Conservation (phyloP, 1,140 invertebrate genomes). For the Aphidius gifuensis region DNA sequence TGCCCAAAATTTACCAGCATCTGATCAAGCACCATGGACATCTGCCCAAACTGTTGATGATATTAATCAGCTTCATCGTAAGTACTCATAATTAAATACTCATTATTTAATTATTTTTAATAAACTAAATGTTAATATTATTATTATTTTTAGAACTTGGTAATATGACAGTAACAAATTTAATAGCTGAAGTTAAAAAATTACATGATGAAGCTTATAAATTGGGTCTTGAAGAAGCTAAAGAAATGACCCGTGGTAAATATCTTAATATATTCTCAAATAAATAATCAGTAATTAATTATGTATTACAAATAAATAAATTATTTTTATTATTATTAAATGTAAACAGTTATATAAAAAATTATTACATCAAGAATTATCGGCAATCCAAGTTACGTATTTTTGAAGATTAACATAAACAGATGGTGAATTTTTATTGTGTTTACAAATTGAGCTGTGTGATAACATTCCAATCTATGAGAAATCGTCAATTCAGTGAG, state of each 20-base stretch:
- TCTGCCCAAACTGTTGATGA: constrained; percentile 46
- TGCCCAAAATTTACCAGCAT: constrained; percentile 50
- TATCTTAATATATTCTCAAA: constrained; percentile 82
- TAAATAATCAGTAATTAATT: constrained; percentile 19
- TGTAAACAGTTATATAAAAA: not conserved
- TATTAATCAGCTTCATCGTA: constrained; percentile 51
- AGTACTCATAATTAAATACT: constrained; percentile 26
- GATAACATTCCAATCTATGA: constrained; percentile 39
- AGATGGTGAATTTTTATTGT: constrained; percentile 29
- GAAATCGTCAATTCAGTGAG: not conserved
- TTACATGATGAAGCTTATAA: constrained; percentile 92
- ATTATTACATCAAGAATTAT: constrained; percentile 28
- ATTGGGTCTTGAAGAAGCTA: constrained; percentile 88
- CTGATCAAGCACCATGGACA: constrained; percentile 42
- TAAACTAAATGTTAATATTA: too few relatives aligned
- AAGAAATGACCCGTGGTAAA: constrained; percentile 94
- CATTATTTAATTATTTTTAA: not conserved
- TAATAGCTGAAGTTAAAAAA: constrained; percentile 89
- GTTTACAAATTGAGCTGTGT: constrained; percentile 34
- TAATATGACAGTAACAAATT: constrained; percentile 70
- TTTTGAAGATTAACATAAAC: constrained; percentile 36
- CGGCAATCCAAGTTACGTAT: constrained; percentile 36
- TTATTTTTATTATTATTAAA: constrained; percentile 6
- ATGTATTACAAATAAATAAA: not conserved
- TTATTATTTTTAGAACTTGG: constrained; percentile 67